phyloP scores from a whole-genome alignment of 2,797 vertebrate genomes.

The Lagodon rhomboides region DNA sequence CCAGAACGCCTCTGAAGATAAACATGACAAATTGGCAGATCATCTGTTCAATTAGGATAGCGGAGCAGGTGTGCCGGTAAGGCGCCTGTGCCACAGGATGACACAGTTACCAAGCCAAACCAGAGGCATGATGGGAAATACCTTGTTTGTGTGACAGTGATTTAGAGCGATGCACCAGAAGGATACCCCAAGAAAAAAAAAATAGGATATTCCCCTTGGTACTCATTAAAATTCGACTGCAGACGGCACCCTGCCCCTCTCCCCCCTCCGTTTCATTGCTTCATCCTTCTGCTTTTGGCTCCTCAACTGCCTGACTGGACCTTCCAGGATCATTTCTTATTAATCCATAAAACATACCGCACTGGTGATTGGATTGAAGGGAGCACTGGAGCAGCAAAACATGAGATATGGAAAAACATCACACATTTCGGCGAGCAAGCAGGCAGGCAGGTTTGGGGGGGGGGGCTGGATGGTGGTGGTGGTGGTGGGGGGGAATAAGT shows the following conservation, averaged over 20 bases:
- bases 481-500: constrained; percentile 71
- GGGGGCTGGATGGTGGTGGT: constrained; percentile 5
- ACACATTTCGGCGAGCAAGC: constrained; percentile 78
- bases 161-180: constrained; percentile 82
- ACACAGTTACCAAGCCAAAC: constrained; percentile 85
- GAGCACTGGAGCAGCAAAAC: constrained; percentile 86
- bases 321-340: constrained; percentile 88
- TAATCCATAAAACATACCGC: constrained; percentile 90
- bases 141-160: constrained; percentile 89
- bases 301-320: constrained; percentile 80
- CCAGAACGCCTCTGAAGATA: constrained; percentile 87
- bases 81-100: constrained; percentile 78
- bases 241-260: constrained; percentile 72
- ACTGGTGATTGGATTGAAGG: constrained; percentile 83
- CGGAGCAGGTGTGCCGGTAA: constrained; percentile 85
- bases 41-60: constrained; percentile 89
- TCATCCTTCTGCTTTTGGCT: constrained; percentile 83
- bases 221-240: constrained; percentile 90
- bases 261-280: constrained; percentile 66
- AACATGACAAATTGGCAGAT: constrained; percentile 93
- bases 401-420: constrained; percentile 86
- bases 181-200: constrained; percentile 75
- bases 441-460: constrained; percentile 37
- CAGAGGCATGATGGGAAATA: constrained; percentile 88
- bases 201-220: constrained; percentile 87